Conservation (phyloP, 1,140 invertebrate genomes). For the Drosophila erecta region DNA sequence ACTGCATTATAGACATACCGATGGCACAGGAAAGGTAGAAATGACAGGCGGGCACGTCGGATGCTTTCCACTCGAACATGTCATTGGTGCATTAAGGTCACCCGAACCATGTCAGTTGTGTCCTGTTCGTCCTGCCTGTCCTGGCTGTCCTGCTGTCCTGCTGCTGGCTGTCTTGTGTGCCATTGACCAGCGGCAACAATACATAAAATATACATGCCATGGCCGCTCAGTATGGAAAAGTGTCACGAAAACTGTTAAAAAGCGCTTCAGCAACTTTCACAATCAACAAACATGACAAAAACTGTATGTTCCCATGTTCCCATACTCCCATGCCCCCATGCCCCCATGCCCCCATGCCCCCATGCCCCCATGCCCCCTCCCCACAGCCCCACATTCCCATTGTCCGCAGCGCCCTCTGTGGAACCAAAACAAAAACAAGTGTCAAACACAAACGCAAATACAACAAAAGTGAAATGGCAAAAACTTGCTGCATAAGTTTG, state of each 20-base stretch:
- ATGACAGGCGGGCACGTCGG: slow-evolving; percentile 11
- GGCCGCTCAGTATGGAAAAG: slow-evolving; percentile 37
- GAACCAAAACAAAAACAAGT: slow-evolving; percentile 65
- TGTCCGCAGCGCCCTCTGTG: slow-evolving; percentile 9
- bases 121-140: slow-evolving; percentile 1
- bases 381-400: slow-evolving; percentile 1
- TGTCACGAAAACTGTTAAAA: slow-evolving; percentile 80
- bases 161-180: slow-evolving; percentile 9
- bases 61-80: slow-evolving; percentile 43
- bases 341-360: neutral
- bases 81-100: slow-evolving; percentile 57
- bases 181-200: slow-evolving; percentile 32
- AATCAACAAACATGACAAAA: slow-evolving; percentile 82
- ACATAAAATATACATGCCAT: slow-evolving; percentile 49
- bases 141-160: neutral
- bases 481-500: slow-evolving; percentile 67
- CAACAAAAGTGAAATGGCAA: slow-evolving; percentile 31
- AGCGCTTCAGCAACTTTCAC: slow-evolving; percentile 80
- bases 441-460: slow-evolving; percentile 64
- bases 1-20: slow-evolving; percentile 57
- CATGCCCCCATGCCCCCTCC: no score
- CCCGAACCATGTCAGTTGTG: slow-evolving; percentile 35
- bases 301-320: slow-evolving; percentile 46
- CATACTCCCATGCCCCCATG: no score
- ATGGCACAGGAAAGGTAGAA: slow-evolving; percentile 9